Conservation (phyloP, 2,113 vertebrate species). For the Castor canadensis region DNA sequence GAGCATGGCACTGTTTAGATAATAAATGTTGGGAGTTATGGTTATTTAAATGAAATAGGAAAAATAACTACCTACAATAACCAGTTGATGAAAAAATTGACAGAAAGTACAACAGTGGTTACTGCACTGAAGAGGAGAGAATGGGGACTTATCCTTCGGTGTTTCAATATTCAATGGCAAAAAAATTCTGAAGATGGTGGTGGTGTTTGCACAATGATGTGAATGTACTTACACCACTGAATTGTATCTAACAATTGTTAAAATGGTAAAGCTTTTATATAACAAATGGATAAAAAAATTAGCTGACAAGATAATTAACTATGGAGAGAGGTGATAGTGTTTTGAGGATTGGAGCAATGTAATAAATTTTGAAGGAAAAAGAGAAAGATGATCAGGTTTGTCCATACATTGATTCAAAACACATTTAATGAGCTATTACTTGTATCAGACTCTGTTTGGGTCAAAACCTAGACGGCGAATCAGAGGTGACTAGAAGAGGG, state of each 20-base stretch:
- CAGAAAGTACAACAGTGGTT: neutral
- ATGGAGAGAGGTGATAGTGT: slow-evolving; percentile 1
- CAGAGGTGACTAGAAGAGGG: neutral
- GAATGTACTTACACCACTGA: neutral
- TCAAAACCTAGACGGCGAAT: neutral
- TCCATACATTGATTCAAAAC: neutral
- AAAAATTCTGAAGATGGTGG: neutral
- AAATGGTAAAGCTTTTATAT: no score
- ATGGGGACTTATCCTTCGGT: neutral
- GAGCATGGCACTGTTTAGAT: neutral
- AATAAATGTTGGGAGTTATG: neutral
- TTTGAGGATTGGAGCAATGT: slow-evolving; percentile 2
- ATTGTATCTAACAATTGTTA: neutral
- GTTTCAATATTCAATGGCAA: no score
- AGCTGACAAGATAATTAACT: neutral
- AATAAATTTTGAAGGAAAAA: neutral
- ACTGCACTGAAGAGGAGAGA: neutral
- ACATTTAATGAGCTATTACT: neutral
- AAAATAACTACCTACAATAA: neutral
- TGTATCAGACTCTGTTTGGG: neutral
- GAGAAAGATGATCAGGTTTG: neutral
- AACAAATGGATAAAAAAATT: neutral
- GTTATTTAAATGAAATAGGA: slow-evolving; percentile 30
- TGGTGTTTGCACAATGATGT: neutral
- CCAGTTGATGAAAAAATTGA: neutral